Evolutionary conservation across 2,113 vertebrate species (phyloP), one percentile per base, ranked within the genome.

Genomic region (Prunella fulvescens): DNA sequence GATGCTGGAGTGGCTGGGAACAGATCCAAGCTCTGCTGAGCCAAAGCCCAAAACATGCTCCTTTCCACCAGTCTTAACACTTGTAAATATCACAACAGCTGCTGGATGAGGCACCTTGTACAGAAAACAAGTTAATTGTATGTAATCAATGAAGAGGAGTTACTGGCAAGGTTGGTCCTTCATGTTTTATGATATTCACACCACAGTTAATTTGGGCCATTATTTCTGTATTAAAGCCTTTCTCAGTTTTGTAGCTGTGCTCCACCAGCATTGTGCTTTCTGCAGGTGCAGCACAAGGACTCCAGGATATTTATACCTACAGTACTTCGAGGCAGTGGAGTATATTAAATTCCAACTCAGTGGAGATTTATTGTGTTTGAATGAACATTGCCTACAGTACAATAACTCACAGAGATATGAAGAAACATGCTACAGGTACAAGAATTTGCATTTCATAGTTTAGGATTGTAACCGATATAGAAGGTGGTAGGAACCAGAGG

Each of bases 281-380:
- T 74, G 85, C 76, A 71, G 58, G 45, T 88, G 64, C 44, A 74
- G 35, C 40, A 74, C 76, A 83, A 94, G 72, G 64, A 83, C 76
- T 90, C 39, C 51, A 64, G 74, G 60, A 71, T 96, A 95, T 96
- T 93, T 93, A 92, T 90, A 81, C 85, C 50, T 79, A 60, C 48
- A 67, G 44, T 64, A 65, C 3, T 3, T 57, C 0, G 4, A 94
- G 86, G 93, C 61, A 92, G 60, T 39, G 71, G 72, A 94, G 80
- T 88, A 61, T 79, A 81, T 95, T 96, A 93, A 92, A 94, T 95
- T 96, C 53, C 72, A 93, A 18, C 88, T 83, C 76, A 23, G 37
- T 72, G 60, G 76, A 95, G 93, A 96, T 95, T 94, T 92, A 93
- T 93, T 81, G 64, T 60, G 53, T 88, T 92, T 18, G 48, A 95